Evolutionary conservation across 1,140 invertebrate genomes (phyloP).

Genomic region (Chironomus tepperi): DNA sequence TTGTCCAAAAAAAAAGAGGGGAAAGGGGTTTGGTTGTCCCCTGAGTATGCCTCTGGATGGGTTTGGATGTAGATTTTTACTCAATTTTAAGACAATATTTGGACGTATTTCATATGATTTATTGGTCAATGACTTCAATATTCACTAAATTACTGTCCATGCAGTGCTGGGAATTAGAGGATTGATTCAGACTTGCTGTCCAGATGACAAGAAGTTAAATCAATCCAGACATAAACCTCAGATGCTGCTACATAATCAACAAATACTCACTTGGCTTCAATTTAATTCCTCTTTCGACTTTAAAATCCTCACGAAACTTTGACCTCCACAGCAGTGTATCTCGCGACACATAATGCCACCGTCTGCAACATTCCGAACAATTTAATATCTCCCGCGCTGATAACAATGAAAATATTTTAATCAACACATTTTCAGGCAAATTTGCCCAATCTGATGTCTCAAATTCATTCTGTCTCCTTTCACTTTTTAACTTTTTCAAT

Average conservation of each 20-base stretch:
- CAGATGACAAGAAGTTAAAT: too few relatives aligned
- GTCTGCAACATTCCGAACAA: slow-evolving; percentile 47
- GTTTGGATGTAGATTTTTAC: too few relatives aligned
- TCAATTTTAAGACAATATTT: too few relatives aligned
- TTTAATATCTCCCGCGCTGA: slow-evolving; percentile 48
- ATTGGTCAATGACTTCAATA: too few relatives aligned
- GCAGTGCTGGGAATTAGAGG: too few relatives aligned
- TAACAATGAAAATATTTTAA: slow-evolving; percentile 58
- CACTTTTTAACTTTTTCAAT: not conserved
- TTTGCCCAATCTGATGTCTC: slow-evolving; percentile 39
- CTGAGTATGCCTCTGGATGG: too few relatives aligned
- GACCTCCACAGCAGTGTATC: slow-evolving; percentile 64
- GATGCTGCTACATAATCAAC: too few relatives aligned
- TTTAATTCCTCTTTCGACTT: slow-evolving; percentile 51
- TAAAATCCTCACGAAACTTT: slow-evolving; percentile 56
- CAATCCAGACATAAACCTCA: too few relatives aligned
- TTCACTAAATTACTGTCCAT: too few relatives aligned
- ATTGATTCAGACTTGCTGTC: too few relatives aligned
- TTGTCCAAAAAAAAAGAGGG: slow-evolving; percentile 1
- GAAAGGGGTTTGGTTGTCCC: too few relatives aligned
- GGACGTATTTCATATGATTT: too few relatives aligned
- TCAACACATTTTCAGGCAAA: slow-evolving; percentile 53
- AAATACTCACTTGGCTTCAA: slow-evolving; percentile 51
- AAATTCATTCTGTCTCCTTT: slow-evolving; percentile 22
- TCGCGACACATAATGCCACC: slow-evolving; percentile 51